Evolutionary conservation across 2,888 invertebrate species (phyloP).

Genomic region (Spicauda simplicius): DNA sequence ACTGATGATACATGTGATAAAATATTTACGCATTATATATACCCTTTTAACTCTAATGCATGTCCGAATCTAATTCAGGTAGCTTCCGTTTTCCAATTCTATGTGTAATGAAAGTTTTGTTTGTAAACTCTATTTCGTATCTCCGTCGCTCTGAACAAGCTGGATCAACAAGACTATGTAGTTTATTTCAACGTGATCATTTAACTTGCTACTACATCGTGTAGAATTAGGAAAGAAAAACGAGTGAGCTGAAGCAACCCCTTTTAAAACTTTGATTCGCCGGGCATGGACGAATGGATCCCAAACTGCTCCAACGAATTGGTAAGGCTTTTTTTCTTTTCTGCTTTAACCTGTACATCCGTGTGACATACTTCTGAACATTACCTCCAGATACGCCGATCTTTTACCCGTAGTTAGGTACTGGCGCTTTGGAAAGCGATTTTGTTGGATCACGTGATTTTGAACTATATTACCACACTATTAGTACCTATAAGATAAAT

Average conservation of each 20-base stretch:
- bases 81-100: not conserved
- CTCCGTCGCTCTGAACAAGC: constrained; percentile 8
- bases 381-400: constrained; percentile 28
- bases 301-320: constrained; percentile 31
- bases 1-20: no score
- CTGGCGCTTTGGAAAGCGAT: no score
- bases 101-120: constrained; percentile 15
- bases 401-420: constrained; percentile 12
- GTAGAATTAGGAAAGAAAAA: constrained; percentile 32
- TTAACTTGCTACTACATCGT: constrained; percentile 14
- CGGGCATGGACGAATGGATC: constrained; percentile 27
- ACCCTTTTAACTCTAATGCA: not conserved
- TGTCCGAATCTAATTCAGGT: not conserved
- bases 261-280: constrained; percentile 33
- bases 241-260: constrained; percentile 25
- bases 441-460: no score
- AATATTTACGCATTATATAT: no score
- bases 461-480: no score
- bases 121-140: constrained; percentile 11
- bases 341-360: constrained; percentile 20
- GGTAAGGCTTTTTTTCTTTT: constrained; percentile 25
- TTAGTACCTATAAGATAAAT: no score
- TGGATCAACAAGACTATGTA: constrained; percentile 16
- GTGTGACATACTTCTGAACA: constrained; percentile 34
- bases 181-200: constrained; percentile 28